phyloP scores from a whole-genome alignment of 2,113 vertebrate species.

The Boleophthalmus pectinirostris region DNA sequence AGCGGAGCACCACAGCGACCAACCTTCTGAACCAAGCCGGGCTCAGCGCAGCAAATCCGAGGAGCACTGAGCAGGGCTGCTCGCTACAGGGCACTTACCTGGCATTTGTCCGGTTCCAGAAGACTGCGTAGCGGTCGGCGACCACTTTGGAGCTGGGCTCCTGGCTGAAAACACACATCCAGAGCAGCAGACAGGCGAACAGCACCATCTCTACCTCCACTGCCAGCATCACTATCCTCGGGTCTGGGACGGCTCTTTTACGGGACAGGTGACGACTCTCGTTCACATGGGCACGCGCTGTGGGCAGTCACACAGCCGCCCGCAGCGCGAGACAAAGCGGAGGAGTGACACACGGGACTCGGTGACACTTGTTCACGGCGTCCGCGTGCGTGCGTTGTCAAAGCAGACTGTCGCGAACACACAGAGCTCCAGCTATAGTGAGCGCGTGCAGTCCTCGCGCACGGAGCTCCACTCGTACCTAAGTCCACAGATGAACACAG shows the following conservation, averaged over 20 bases:
- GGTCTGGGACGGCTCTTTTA: conserved; percentile 46
- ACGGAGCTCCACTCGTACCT: conserved; percentile 43
- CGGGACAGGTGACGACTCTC: conserved; percentile 61
- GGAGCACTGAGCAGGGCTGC: conserved; percentile 29
- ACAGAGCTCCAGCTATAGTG: not conserved
- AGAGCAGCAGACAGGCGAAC: conserved; percentile 88
- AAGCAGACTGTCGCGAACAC: not conserved
- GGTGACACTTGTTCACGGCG: conserved; percentile 11
- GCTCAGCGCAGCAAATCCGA: not conserved
- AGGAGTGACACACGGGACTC: conserved; percentile 8
- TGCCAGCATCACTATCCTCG: conserved; percentile 89
- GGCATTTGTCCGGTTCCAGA: conserved; percentile 97
- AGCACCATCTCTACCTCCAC: conserved; percentile 96
- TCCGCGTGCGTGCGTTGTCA: not conserved
- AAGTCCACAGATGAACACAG: conserved; percentile 56
- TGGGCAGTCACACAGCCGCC: conserved; percentile 28
- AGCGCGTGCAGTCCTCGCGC: not conserved
- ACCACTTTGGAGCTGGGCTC: conserved; percentile 95
- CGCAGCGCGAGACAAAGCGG: conserved; percentile 11
- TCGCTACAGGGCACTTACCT: conserved; percentile 77
- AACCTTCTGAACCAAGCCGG: not conserved
- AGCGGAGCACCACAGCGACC: conserved; percentile 37
- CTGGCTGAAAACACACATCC: conserved; percentile 93
- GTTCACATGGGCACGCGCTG: conserved; percentile 67
- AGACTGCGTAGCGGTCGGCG: conserved; percentile 96